These are phyloP conservation scores for Ctenosaura bakeri DNA, from an alignment of 2,797 vertebrate genomes.

Conservation along the genomic window DNA sequence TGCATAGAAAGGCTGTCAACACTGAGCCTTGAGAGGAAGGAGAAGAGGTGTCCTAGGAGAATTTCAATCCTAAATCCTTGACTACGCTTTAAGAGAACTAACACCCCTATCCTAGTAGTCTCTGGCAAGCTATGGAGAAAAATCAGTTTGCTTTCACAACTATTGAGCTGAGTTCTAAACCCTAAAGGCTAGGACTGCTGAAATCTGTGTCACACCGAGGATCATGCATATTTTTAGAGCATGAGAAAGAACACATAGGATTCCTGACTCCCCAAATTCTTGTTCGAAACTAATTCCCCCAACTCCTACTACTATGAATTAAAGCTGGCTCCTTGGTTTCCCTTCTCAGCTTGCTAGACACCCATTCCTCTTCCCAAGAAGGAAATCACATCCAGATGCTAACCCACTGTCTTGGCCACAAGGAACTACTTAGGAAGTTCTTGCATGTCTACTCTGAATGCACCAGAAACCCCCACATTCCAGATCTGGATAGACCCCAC, in stretches of 20 bases:
- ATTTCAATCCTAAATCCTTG: background rate
- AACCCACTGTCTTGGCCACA: conserved; percentile 13
- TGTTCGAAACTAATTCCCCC: background rate
- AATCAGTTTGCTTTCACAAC: conserved; percentile 16
- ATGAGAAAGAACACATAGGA: conserved; percentile 8
- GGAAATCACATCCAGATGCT: conserved; percentile 13
- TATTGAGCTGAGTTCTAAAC: background rate
- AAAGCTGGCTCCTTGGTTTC: background rate
- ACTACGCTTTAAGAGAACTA: background rate
- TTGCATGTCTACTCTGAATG: background rate
- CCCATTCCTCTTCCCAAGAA: background rate
- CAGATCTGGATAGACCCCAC: background rate
- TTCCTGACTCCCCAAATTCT: background rate
- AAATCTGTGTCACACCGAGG: background rate
- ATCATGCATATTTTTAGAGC: background rate
- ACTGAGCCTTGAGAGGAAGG: background rate
- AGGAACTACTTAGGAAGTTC: background rate
- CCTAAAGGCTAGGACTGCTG: background rate
- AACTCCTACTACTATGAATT: background rate
- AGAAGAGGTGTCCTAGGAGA: background rate
- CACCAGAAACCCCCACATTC: background rate
- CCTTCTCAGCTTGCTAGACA: background rate
- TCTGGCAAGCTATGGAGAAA: conserved; percentile 55
- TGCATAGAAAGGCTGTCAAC: conserved; percentile 7
- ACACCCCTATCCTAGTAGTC: background rate